Base-by-base conservation (phyloP, 2,888 invertebrate genomes). In the Escarpia spicata region DNA sequence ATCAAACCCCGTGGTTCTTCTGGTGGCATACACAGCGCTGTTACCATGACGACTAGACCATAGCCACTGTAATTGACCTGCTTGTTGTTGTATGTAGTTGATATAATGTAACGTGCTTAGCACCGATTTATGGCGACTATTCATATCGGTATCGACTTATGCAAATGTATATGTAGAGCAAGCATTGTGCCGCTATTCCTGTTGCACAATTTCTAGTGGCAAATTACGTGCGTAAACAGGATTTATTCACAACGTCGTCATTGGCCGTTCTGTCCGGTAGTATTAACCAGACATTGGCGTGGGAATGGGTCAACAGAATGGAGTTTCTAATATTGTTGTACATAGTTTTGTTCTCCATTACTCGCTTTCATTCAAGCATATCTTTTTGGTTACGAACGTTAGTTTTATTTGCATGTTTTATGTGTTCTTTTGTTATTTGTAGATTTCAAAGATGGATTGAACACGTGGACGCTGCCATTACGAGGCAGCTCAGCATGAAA, bases 1-100 rank as follows among this genome's bases (percentile, higher is more conserved):
- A 92, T 92, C 52, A 60, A 91, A 91, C 91, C 91, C 95, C 95
- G 95, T 95, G 95, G 94, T 92, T 94, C 95, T 95, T 94, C 95
- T 93, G 92, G 95, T 95, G 94, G 93, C 95, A 95, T 95, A 93
- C 94, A 95, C 94, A 92, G 94, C 45, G 60, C 44, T 75, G 75
- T 75, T 4, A 75, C 75, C 75, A 75, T 75, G 75, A 4, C 75
- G 6, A 75, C 75, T 19, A 26, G 75, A 75, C 6, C 75, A 3
- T 26, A 75, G 26, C 75, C n/a, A 26, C 75, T 75, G 19, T n/a
- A 75, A 19, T 75, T 75, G 19, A 75, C 75, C 75, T 15, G 26
- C 19, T 26, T 75, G 75, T 75, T 75, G 75, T 75, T 19, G n/a
- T n/a, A 75, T 26, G 75, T 75, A 75, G 75, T 75, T 75, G 19